These are phyloP conservation scores for Cygnus atratus DNA, from an alignment of 2,113 vertebrate genomes.

Conservation along the genomic window DNA sequence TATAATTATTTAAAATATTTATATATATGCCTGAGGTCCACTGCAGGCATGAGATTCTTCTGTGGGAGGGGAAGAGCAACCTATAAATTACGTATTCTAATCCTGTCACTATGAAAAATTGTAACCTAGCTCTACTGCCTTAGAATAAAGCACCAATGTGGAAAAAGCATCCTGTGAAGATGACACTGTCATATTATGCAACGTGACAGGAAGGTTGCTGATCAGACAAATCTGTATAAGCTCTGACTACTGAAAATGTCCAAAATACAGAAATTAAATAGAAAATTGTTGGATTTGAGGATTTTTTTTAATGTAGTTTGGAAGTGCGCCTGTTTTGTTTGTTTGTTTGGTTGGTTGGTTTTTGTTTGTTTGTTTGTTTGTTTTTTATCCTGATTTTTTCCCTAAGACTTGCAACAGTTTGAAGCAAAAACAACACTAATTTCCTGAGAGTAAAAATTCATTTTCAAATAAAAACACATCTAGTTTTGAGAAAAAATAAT, in stretches of 20 bases:
- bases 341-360: not conserved
- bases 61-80: not conserved
- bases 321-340: accelerated
- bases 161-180: not conserved
- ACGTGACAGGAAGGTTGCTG: not conserved
- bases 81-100: not conserved
- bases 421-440: not conserved
- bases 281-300: not conserved
- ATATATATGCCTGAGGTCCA: not conserved
- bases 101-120: not conserved
- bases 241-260: not conserved
- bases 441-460: not conserved
- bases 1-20: slow-evolving; percentile 48
- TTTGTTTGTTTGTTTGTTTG: too few species aligned
- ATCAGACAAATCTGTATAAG: not conserved
- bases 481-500: not conserved
- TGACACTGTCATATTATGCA: not conserved
- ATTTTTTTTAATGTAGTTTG: not conserved
- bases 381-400: not conserved
- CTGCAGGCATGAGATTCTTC: slow-evolving; percentile 2
- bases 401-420: not conserved
- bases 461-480: not conserved
- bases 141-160: not conserved
- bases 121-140: not conserved
- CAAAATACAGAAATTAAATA: not conserved